Evolutionary conservation across 2,888 invertebrate species (phyloP).

Genomic region (Chrysolina americana): DNA sequence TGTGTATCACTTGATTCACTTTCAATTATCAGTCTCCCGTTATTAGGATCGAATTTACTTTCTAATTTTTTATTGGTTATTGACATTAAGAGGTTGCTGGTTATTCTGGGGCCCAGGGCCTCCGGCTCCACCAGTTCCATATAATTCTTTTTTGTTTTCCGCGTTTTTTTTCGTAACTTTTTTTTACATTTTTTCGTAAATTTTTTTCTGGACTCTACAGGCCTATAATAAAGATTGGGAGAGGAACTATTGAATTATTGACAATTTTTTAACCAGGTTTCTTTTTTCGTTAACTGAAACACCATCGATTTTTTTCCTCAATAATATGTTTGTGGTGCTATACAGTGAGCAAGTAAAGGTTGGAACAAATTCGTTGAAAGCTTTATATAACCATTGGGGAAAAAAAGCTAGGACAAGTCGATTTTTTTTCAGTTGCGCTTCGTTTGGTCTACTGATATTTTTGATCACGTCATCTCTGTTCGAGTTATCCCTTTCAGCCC

Average conservation of each 20-base stretch:
- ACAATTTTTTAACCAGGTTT: background rate
- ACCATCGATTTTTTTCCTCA: too few relatives aligned
- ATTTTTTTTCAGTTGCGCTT: too few relatives aligned
- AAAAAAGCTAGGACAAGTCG: too few relatives aligned
- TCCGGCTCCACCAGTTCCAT: background rate
- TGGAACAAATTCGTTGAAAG: too few relatives aligned
- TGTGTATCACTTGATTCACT: background rate
- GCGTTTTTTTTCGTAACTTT: background rate
- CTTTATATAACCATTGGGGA: too few relatives aligned
- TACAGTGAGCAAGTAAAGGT: too few relatives aligned
- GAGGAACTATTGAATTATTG: background rate
- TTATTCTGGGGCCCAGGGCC: background rate
- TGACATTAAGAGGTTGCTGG: background rate
- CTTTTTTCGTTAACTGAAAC: background rate
- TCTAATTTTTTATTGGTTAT: background rate
- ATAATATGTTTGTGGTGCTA: too few relatives aligned
- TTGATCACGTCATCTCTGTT: too few relatives aligned
- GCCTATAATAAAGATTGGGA: background rate
- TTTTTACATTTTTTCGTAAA: background rate
- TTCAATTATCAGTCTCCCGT: background rate
- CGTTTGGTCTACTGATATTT: too few relatives aligned
- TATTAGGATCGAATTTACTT: background rate
- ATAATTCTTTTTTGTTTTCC: background rate
- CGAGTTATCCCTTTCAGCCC: too few relatives aligned
- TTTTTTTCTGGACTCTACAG: background rate